Conservation (phyloP, 2,113 vertebrate species). For the Neolamprologus devosi region DNA sequence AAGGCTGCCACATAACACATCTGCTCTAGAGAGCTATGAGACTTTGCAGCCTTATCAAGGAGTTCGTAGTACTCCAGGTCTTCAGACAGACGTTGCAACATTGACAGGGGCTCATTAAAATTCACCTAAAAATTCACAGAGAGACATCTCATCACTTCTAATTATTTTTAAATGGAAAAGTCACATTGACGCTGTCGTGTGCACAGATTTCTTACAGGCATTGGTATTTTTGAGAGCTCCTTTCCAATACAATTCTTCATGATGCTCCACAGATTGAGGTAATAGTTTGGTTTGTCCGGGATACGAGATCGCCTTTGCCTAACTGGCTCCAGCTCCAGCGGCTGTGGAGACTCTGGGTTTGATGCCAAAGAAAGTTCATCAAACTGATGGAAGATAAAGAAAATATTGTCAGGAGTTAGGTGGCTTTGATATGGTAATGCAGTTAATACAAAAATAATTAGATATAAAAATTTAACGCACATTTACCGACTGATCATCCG, state of each 20-base stretch:
- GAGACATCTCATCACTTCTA: not conserved
- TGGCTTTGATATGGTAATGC: not conserved
- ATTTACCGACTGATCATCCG: constrained; percentile 86
- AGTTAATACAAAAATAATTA: not conserved
- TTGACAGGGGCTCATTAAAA: constrained; percentile 94
- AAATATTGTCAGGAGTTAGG: not conserved
- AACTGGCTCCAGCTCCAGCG: constrained; percentile 63
- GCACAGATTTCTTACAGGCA: constrained; percentile 77
- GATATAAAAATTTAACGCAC: not conserved
- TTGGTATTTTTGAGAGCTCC: constrained; percentile 93
- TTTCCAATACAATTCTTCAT: constrained; percentile 98
- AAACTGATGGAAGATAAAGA: constrained; percentile 58
- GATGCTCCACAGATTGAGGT: constrained; percentile 94
- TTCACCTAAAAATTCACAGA: constrained; percentile 75
- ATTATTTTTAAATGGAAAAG: not conserved
- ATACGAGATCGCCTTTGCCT: constrained; percentile 83
- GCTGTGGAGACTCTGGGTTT: constrained; percentile 67
- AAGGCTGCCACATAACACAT: constrained; percentile 93
- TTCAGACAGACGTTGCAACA: constrained; percentile 94
- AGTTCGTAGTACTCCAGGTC: constrained; percentile 93
- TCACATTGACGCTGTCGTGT: not conserved
- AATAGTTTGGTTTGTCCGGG: constrained; percentile 92
- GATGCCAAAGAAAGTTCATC: constrained; percentile 80
- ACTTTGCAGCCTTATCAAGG: constrained; percentile 82
- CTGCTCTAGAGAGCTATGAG: constrained; percentile 87